These are phyloP conservation scores for Morpho helenor DNA, from an alignment of 2,888 invertebrate genomes.

Conservation along the genomic window DNA sequence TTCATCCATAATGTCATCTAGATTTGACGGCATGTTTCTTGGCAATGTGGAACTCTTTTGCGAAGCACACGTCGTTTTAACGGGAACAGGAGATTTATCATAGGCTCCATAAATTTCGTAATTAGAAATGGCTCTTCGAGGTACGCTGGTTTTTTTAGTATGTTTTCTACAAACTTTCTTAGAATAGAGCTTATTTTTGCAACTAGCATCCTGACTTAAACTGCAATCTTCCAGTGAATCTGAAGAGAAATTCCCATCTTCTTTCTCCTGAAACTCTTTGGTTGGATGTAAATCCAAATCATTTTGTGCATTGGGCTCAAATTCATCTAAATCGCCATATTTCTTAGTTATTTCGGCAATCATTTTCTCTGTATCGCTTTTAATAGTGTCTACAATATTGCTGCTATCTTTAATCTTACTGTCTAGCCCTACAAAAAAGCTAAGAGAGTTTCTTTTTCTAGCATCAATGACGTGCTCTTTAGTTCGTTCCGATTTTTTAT, in stretches of 20 bases:
- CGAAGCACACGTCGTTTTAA: slow-evolving; percentile 56
- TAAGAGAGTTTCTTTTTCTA: slow-evolving; percentile 80
- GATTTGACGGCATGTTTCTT: slow-evolving; percentile 73
- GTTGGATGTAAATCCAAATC: slow-evolving; percentile 65
- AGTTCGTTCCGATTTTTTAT: slow-evolving; percentile 29
- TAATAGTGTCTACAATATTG: slow-evolving; percentile 81
- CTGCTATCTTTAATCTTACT: slow-evolving; percentile 60
- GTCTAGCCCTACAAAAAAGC: slow-evolving; percentile 83
- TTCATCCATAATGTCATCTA: slow-evolving; percentile 75
- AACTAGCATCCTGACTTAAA: slow-evolving; percentile 74
- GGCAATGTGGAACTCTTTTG: slow-evolving; percentile 73
- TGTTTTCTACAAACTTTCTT: slow-evolving; percentile 77
- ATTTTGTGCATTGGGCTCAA: slow-evolving; percentile 45
- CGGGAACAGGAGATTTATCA: slow-evolving; percentile 62
- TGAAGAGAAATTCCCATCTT: slow-evolving; percentile 87
- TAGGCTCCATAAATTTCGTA: slow-evolving; percentile 83
- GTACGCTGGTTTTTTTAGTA: slow-evolving; percentile 67
- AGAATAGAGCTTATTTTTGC: slow-evolving; percentile 71
- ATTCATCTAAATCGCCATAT: slow-evolving; percentile 81
- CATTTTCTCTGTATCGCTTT: slow-evolving; percentile 82
- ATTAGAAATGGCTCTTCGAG: slow-evolving; percentile 86
- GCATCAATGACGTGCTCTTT: slow-evolving; percentile 64
- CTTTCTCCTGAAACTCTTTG: slow-evolving; percentile 61
- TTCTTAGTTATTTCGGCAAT: slow-evolving; percentile 82
- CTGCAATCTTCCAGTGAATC: slow-evolving; percentile 88